Percentiles rank a stretch among this genome's conserved stretches.
Conservation (phyloP, 64 coral and sea anemone genomes). For the Astreopora myriophthalma region DNA sequence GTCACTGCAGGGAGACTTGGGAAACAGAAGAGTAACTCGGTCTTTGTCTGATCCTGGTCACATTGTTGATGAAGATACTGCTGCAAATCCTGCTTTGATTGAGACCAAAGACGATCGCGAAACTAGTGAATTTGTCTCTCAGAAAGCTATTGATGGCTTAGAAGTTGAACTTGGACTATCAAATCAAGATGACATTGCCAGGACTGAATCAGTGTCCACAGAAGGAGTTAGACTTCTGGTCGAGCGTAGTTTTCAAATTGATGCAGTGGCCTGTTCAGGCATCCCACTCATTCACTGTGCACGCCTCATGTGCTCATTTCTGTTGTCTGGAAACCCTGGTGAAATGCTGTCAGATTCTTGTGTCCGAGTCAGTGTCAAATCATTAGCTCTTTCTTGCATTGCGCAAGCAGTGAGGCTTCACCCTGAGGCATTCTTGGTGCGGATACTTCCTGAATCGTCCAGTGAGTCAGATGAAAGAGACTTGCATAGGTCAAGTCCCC, state of each 20-base stretch:
- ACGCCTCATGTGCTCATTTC: constrained; percentile 93
- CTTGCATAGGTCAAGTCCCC: constrained; percentile 1
- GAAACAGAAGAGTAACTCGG: neutral
- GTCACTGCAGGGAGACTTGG: neutral
- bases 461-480: constrained; percentile 18
- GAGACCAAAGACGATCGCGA: neutral
- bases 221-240: constrained; percentile 83
- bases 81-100: neutral
- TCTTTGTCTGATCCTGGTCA: constrained; percentile 63
- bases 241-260: constrained; percentile 91
- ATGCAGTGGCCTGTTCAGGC: constrained; percentile 84
- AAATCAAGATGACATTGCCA: constrained; percentile 39
- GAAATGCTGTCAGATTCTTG: constrained; percentile 85
- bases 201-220: constrained; percentile 82
- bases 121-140: constrained; percentile 10
- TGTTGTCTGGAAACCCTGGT: constrained; percentile 86
- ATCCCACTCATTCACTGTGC: constrained; percentile 93
- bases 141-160: constrained; percentile 52
- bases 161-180: constrained; percentile 39
- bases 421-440: constrained; percentile 90
- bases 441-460: constrained; percentile 62
- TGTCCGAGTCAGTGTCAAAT: constrained; percentile 98
- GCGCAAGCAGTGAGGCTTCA: constrained; percentile 70
- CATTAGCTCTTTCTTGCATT: constrained; percentile 76
- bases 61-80: neutral